phyloP scores from a whole-genome alignment of 1,140 invertebrate genomes.

The Heliconius himera region DNA sequence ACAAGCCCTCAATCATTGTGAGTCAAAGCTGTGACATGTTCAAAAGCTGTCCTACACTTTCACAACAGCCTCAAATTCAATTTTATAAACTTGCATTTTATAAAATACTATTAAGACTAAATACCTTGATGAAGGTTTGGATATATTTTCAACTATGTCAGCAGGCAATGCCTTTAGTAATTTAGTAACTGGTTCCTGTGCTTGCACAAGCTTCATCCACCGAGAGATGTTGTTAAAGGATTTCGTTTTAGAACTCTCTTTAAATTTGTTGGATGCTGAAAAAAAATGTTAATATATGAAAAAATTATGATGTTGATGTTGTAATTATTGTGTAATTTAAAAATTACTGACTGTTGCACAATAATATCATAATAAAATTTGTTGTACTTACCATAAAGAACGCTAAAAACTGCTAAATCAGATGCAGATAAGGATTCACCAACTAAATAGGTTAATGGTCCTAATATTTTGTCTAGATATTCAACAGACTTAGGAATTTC shows the following conservation, averaged over 20 bases:
- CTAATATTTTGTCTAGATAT: constrained; percentile 89
- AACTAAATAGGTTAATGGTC: constrained; percentile 90
- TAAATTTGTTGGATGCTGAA: constrained; percentile 77
- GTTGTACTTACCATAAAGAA: constrained; percentile 82
- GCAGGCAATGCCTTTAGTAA: constrained; percentile 83
- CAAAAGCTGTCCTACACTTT: too few species aligned
- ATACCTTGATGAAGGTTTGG: constrained; percentile 60
- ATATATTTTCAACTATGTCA: constrained; percentile 74
- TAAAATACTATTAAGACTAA: neutral
- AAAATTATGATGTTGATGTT: neutral
- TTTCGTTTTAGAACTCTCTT: constrained; percentile 76
- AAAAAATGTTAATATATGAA: constrained; percentile 25
- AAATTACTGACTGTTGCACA: neutral
- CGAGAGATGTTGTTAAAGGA: constrained; percentile 85
- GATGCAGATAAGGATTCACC: constrained; percentile 91
- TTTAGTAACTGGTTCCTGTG: constrained; percentile 82
- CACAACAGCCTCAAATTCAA: too few species aligned
- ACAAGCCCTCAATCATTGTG: too few species aligned
- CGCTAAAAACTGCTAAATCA: constrained; percentile 92
- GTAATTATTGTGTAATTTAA: neutral
- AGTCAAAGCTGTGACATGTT: too few species aligned
- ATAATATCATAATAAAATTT: neutral
- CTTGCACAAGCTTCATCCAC: constrained; percentile 87
- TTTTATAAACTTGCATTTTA: neutral
- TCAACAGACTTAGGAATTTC: constrained; percentile 84